A percentile compares a stretch with the other conserved stretches of the same genome.
Evolutionary conservation across 92 coral and sea anemone genomes (phyloP).

Genomic region (Zoanthus sociatus): DNA sequence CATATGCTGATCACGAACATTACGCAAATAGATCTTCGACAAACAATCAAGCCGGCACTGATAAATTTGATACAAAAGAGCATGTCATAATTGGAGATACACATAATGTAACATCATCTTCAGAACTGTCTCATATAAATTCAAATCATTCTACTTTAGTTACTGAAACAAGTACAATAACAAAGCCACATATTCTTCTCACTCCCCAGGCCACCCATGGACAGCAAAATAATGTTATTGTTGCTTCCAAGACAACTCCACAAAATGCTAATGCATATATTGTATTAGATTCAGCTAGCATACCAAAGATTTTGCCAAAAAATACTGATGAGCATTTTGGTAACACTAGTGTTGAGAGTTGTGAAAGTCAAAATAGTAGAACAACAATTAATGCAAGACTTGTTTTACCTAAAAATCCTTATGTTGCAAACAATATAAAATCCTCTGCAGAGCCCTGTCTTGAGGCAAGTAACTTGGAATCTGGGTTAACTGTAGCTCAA

Average conservation of each 20-base stretch:
- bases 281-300: slow-evolving; percentile 30
- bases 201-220: slow-evolving; percentile 32
- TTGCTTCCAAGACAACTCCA: slow-evolving; percentile 29
- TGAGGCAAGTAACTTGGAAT: not conserved
- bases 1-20: too few relatives aligned
- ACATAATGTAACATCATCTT: not conserved
- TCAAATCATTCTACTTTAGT: not conserved
- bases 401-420: not conserved
- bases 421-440: not conserved
- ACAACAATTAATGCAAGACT: slow-evolving; percentile 38
- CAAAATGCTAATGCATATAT: slow-evolving; percentile 37
- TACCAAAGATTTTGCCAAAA: slow-evolving; percentile 22
- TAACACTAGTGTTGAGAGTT: not conserved
- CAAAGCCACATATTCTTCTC: not conserved
- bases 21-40: too few relatives aligned
- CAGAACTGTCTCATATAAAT: not conserved
- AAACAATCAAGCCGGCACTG: too few relatives aligned
- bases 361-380: not conserved
- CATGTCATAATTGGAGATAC: not conserved
- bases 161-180: not conserved
- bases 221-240: slow-evolving; percentile 18
- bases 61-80: too few relatives aligned
- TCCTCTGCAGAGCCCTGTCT: not conserved
- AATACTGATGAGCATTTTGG: not conserved
- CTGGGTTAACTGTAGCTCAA: not conserved